Percentiles rank a stretch among this genome's conserved stretches.
Conservation (phyloP, 2,797 vertebrate genomes). For the Vultur gryphus region DNA sequence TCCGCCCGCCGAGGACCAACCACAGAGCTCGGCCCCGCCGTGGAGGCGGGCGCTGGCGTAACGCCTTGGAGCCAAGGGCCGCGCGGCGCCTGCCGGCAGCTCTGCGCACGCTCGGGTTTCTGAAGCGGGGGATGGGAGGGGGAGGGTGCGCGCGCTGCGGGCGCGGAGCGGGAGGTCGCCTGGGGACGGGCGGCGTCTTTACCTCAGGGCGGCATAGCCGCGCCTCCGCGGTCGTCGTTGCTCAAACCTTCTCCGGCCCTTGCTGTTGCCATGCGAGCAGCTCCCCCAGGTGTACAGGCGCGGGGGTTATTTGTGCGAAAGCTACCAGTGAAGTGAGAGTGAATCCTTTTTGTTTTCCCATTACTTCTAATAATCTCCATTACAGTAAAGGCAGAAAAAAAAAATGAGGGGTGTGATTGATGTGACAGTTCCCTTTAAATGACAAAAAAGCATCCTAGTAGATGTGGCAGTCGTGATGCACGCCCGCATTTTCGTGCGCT, state of each 20-base stretch:
- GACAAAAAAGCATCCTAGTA: neutral
- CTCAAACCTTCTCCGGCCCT: rapidly evolving
- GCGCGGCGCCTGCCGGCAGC: too few species aligned
- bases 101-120: neutral
- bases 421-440: neutral
- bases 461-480: neutral
- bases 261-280: neutral
- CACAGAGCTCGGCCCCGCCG: rapidly evolving
- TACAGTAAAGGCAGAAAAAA: neutral
- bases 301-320: rapidly evolving
- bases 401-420: neutral
- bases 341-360: neutral
- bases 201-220: rapidly evolving
- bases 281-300: neutral
- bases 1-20: neutral
- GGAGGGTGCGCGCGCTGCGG: too few species aligned
- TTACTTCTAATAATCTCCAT: neutral
- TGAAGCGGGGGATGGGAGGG: rapidly evolving
- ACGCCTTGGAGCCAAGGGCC: rapidly evolving
- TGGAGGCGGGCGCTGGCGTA: rapidly evolving
- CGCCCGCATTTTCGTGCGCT: neutral
- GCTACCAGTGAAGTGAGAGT: rapidly evolving
- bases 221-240: rapidly evolving
- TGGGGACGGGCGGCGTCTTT: too few species aligned
- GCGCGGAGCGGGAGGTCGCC: neutral